Base-by-base conservation (phyloP, 2,113 vertebrate species). In the Willisornis vidua region DNA sequence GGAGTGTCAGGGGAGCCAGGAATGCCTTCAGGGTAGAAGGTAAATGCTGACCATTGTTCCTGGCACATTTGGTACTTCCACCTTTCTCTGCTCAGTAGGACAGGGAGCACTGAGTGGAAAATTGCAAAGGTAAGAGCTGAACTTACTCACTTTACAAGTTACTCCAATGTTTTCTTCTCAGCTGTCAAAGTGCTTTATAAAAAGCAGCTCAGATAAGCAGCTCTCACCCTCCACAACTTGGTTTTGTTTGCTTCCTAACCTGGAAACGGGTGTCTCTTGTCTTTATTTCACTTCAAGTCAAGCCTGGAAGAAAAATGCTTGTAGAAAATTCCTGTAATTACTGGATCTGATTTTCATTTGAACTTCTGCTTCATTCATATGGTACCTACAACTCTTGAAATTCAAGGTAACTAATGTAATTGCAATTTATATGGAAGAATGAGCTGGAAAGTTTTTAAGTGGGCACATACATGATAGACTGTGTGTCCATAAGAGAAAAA, bases 311-410 rank as follows among this genome's bases (percentile, higher is more conserved):
- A 96, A 93, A 94, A 68, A 78, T 31, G 70, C 41, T 10, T 65
- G 61, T 70, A 97, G 92, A 97, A 98, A 97, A 97, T 93, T 91
- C 81, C 92, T 93, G 1, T 96, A 97, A 97, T 97, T 97, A 96
- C 96, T 31, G 26, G 90, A 93, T 97, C 96, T 97, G 96, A 98
- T 97, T 97, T 97, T 96, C 85, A 97, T 94, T 95, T 95, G 92
- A 97, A 95, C 84, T 96, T 84, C 91, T 90, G 67, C 90, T 97
- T 96, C 61, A 78, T 93, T 94, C 3, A 10, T 96, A 87, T 54
- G 45, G 72, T 96, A 97, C 80, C 76, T 73, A 83, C 82, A 88
- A 80, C 94, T 92, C 96, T 81, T 55, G 39, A 76, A 79, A 95
- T 89, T 81, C 86, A 94, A 61, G 71, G 52, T 77, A 94, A 87